Conservation (phyloP, 1,140 invertebrate genomes). For the Saccostrea glomerata region DNA sequence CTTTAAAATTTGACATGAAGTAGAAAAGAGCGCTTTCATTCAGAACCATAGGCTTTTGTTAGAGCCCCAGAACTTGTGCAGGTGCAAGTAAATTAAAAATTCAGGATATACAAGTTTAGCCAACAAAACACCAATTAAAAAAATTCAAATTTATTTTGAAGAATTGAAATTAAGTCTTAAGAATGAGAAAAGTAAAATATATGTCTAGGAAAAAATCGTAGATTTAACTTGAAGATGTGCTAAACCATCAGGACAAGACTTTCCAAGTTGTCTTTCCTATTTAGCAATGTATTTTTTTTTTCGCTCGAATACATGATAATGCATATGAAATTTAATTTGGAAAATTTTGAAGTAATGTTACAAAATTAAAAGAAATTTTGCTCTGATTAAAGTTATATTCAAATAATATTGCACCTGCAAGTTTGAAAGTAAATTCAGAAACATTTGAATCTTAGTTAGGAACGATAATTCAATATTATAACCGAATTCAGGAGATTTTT, state of each 20-base stretch:
- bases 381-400: no score
- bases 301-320: no score
- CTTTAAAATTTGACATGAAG: constrained; percentile 17
- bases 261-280: not conserved
- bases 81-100: constrained; percentile 13
- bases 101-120: constrained; percentile 26
- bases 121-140: constrained; percentile 16
- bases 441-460: not conserved
- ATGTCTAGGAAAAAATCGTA: no score
- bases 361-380: no score
- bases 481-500: no score
- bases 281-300: no score
- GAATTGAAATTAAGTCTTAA: not conserved
- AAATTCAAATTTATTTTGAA: not conserved
- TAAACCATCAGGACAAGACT: not conserved
- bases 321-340: no score
- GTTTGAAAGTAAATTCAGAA: no score
- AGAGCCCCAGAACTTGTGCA: constrained; percentile 10
- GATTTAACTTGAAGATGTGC: not conserved
- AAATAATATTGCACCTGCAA: no score
- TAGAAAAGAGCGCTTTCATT: constrained; percentile 5
- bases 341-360: no score
- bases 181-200: not conserved
- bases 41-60: constrained; percentile 6
- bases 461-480: not conserved